Evolutionary conservation across 2,797 vertebrate species (phyloP).

Genomic region (Morelia viridis): DNA sequence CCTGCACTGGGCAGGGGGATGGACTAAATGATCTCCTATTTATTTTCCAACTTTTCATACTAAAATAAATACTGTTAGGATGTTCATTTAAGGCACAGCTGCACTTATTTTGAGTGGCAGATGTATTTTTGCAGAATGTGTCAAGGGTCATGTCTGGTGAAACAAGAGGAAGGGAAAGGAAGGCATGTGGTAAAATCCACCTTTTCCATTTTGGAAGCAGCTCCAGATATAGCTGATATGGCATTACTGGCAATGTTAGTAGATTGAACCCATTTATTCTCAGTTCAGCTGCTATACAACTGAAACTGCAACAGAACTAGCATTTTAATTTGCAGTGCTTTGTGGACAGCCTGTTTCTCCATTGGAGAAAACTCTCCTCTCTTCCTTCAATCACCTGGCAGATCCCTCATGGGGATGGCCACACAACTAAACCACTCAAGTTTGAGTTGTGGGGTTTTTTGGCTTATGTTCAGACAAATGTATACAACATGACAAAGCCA

Average conservation of each 20-base stretch:
- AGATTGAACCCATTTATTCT: background rate
- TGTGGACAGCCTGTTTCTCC: background rate
- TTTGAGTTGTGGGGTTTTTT: background rate
- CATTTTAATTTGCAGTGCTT: background rate
- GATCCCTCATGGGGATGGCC: background rate
- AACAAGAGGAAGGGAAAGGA: background rate
- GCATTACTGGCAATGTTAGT: background rate
- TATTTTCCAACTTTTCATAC: background rate
- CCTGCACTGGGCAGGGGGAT: background rate
- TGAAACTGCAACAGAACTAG: background rate
- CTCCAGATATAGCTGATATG: background rate
- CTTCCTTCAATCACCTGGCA: background rate
- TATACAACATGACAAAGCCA: background rate
- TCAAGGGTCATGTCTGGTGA: background rate
- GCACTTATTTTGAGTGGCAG: background rate
- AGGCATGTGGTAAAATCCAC: background rate
- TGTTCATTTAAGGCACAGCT: background rate
- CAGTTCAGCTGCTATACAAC: background rate
- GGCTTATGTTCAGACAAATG: background rate
- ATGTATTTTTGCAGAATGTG: background rate
- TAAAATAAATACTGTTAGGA: background rate
- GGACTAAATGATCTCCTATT: background rate
- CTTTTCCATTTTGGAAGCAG: background rate
- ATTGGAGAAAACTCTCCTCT: background rate
- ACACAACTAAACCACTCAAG: background rate